Evolutionary conservation across 2,797 vertebrate species (phyloP).

Genomic region (Potorous gilbertii): DNA sequence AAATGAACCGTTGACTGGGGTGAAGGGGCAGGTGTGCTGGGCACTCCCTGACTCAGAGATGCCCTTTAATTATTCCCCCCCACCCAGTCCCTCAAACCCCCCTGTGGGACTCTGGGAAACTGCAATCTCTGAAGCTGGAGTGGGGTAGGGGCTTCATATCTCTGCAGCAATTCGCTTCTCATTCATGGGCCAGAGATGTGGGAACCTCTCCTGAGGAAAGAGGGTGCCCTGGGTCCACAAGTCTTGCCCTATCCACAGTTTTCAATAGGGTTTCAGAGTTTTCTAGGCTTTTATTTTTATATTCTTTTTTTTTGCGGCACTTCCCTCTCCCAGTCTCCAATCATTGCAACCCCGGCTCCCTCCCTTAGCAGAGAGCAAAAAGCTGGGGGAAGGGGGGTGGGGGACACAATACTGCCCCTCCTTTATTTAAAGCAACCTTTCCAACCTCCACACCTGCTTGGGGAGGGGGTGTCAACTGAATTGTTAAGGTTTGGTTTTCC

Average conservation of each 20-base stretch:
- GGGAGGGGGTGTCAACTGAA: background rate
- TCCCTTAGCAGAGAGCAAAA: slow-evolving; percentile 44
- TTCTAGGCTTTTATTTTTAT: too few relatives aligned
- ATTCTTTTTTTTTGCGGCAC: too few relatives aligned
- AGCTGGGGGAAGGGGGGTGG: slow-evolving; percentile 27
- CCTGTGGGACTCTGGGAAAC: background rate
- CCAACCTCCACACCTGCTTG: background rate
- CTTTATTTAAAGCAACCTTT: background rate
- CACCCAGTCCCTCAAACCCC: background rate
- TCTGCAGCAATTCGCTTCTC: background rate
- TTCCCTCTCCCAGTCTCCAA: background rate
- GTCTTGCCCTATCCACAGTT: background rate
- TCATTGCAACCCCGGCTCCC: slow-evolving; percentile 28
- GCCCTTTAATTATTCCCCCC: background rate
- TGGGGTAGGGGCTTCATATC: background rate
- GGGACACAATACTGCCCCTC: slow-evolving; percentile 6
- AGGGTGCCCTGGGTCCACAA: background rate
- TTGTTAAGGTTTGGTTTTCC: background rate
- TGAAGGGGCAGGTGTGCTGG: background rate
- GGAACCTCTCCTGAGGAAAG: background rate
- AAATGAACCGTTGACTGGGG: background rate
- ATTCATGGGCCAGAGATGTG: background rate
- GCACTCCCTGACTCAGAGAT: background rate
- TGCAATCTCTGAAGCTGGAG: background rate
- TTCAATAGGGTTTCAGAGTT: background rate